Evolutionary conservation across 2,113 vertebrate species (phyloP), one percentile per base, ranked within the genome.

Genomic region (Macaca mulatta): DNA sequence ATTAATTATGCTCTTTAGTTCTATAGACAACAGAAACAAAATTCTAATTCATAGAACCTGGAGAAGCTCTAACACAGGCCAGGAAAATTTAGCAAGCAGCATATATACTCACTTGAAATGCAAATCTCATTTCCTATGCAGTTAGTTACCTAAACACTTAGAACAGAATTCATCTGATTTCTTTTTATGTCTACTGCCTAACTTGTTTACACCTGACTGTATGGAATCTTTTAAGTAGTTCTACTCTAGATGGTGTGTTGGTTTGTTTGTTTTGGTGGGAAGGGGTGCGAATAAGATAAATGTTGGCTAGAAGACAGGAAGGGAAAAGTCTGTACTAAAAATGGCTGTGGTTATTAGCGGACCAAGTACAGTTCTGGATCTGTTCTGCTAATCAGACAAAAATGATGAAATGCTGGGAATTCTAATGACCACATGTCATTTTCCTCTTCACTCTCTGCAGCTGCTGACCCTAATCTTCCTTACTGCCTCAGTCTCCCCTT

Each of bases 41-140:
- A 95, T 90, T 57, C 50, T 72, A 75, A 67, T 77, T 85, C 84
- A 5, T 81, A 90, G 90, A 96, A 90, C 22, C 59, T 81, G 32
- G 88, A 93, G 85, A 16, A 70, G 22, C 61, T 80, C 16, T 27
- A 84, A 5, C 30, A 83, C 52, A 84, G 84, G 59, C 70, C 85
- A 87, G 70, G 55, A 93, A 93, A 87, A 92, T 64, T 88, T 72
- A 90, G 22, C 17, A 38, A 16, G 48, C 80, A 90, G 59, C 45
- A 89, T 74, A 87, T 32, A 67, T 8, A 67, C 35, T 86, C 80
- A 84, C 12, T 80, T 75, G 40, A 88, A 91, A 81, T 90, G 75
- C 40, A 93, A 94, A 96, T 86, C 70, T 82, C 64, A 96, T 95
- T 88, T 77, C 57, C 40, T 84, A 57, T 57, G 50, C 80, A 94